Evolutionary conservation across 2,888 invertebrate species (phyloP), one percentile per base, ranked within the genome.

Genomic region (Cosmorhoe ocellata): DNA sequence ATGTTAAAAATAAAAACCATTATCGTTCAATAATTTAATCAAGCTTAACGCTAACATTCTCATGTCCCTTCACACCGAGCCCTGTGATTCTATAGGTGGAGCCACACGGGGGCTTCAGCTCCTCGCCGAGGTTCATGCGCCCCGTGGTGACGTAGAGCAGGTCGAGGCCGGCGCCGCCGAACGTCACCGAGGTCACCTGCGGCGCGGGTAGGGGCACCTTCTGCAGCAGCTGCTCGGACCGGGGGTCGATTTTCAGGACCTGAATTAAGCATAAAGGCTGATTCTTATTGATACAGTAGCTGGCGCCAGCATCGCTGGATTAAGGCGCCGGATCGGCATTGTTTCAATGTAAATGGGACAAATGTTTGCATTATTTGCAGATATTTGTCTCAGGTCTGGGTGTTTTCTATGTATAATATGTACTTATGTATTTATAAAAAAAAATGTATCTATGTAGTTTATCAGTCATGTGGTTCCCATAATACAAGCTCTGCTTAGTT

Each of bases 71-170:
- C 2, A 85, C 92, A 0, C 91, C 92, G 1, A 93, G 79, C 0
- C 92, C 93, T 0, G 92, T 92, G 32, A 94, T 78, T 61, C 84
- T 84, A 78, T 93, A 94, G 38, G 92, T 91, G 54, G 91, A 80
- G 6, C 94, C 94, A 40, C 91, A 88, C 1, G 93, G 92, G 1
- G 92, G 91, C 22, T 59, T 71, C 64, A 84, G 90, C n/a, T 83
- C 84, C 10, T 76, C 69, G 0, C 91, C 91, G 1, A 91, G 77
- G 63, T 89, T 74, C 76, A 91, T 82, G 60, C 81, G 78, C 0
- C 94, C 94, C 0, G 93, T 91, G 2, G 95, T 96, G 32, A 95
- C 95, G 75, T 91, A 96, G 45, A 96, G 80, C 55, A 92, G 91
- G 63, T 94, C 94, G 46, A 93, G 79, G 59, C 90, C 83, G 3